Base-by-base conservation (phyloP, 1,140 invertebrate genomes). In the Ceratitis capitata region DNA sequence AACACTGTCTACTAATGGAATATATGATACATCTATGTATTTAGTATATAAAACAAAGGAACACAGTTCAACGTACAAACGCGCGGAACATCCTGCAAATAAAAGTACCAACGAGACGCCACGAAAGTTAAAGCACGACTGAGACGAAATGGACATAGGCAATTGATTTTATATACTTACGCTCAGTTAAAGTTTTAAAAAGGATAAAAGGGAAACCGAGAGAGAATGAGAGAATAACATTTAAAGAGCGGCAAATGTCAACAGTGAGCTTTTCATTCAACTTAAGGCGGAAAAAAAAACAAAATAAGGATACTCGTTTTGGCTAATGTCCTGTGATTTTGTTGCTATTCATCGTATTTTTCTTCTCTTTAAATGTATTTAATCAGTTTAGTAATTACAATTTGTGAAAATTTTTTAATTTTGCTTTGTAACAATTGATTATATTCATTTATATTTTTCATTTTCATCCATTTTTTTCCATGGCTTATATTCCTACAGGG, bases 121-220 rank as follows among this genome's bases (percentile, higher is more conserved):
- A 45, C 87, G 86, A 86, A 88, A 87, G 89, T 87, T 87, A 88
- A 90, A 89, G 86, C 88, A 91, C 89, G 88, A 91, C 89, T 90
- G 86, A 90, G 88, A 89, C 89, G 88, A 91, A 89, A 90, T 90
- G 89, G 88, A 88, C 88, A 88, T 89, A 91, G 89, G 88, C 88
- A 87, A 90, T 90, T 90, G 89, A 90, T 91, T 89, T 91, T 91
- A 90, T 91, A 89, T 87, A n/a, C n/a, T n/a, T n/a, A 87, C 69
- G n/a, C 69, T 42, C 69, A 78, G 32, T 39, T 12, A 78, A 47
- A 45, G 69, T 45, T 45, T 7, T n/a, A 1, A 19, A n/a, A 23
- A 56, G 51, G 51, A 56, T 56, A 45, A 10, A 10, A n/a, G 4
- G 1, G 2, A 78, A 7, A 23, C 9, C 9, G 69, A 45, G 19